Conservation (phyloP, 2,113 vertebrate species). For the Turdus rufiventris region DNA sequence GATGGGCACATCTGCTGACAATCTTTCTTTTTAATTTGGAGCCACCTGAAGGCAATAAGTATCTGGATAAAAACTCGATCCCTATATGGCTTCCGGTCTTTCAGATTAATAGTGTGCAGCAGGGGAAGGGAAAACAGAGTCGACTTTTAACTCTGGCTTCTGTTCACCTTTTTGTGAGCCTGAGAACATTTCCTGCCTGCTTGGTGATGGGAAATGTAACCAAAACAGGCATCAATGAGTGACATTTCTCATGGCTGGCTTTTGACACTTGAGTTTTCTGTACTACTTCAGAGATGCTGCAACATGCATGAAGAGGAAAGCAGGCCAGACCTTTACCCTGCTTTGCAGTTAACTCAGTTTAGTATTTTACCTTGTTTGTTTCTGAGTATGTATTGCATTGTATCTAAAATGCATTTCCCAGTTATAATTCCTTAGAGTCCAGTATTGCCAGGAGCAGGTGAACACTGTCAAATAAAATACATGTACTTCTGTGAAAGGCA, state of each 20-base stretch:
- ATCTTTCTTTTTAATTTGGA: slow-evolving; percentile 64
- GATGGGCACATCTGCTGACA: slow-evolving; percentile 12
- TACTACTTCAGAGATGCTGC: neutral
- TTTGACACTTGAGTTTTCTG: neutral
- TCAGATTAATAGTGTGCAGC: neutral
- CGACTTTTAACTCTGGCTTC: slow-evolving; percentile 66
- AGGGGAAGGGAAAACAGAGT: neutral
- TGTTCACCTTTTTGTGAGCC: slow-evolving; percentile 59
- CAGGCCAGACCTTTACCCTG: neutral
- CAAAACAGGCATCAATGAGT: neutral
- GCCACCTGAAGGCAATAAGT: slow-evolving; percentile 63
- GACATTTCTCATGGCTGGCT: slow-evolving; percentile 30
- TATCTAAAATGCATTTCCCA: neutral
- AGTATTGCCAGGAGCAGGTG: neutral
- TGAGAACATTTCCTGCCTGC: slow-evolving; percentile 60
- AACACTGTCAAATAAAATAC: neutral
- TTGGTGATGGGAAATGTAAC: slow-evolving; percentile 57
- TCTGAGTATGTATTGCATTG: neutral
- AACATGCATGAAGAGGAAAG: neutral
- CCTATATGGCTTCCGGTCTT: slow-evolving; percentile 55
- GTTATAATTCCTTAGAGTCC: neutral
- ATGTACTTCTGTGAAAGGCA: neutral
- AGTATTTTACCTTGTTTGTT: neutral
- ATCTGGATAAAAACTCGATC: slow-evolving; percentile 53
- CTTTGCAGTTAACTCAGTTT: neutral